phyloP scores from a whole-genome alignment of 2,797 vertebrate genomes.

The Pelochelys cantorii region DNA sequence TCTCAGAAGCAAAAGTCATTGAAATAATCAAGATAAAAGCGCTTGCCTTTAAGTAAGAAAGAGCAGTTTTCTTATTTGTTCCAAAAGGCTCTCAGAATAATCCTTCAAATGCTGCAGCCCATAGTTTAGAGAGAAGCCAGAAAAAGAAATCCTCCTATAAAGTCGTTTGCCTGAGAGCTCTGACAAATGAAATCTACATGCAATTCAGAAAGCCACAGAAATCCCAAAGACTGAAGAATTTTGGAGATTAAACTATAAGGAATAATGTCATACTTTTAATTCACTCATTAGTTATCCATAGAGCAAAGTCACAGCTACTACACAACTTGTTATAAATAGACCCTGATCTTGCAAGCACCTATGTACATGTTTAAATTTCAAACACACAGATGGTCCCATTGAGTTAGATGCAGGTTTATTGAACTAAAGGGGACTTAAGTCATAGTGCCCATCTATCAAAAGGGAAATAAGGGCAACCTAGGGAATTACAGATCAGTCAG shows the following conservation, averaged over 20 bases:
- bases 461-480: too few relatives aligned
- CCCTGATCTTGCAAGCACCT: not conserved
- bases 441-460: too few relatives aligned
- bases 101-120: not conserved
- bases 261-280: not conserved
- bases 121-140: not conserved
- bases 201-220: not conserved
- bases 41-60: not conserved
- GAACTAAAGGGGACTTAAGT: not conserved
- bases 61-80: not conserved
- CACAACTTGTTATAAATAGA: fast-evolving
- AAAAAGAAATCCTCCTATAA: not conserved
- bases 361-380: not conserved
- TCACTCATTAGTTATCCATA: not conserved
- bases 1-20: not conserved
- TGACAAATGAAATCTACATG: not conserved
- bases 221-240: not conserved
- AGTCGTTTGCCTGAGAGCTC: not conserved
- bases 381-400: not conserved
- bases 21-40: constrained; percentile 18
- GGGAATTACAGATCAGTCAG: too few relatives aligned
- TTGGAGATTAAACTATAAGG: not conserved
- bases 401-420: not conserved
- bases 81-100: not conserved
- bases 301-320: not conserved